phyloP scores from a whole-genome alignment of 2,888 invertebrate species.

The Synanthedon tipuliformis region DNA sequence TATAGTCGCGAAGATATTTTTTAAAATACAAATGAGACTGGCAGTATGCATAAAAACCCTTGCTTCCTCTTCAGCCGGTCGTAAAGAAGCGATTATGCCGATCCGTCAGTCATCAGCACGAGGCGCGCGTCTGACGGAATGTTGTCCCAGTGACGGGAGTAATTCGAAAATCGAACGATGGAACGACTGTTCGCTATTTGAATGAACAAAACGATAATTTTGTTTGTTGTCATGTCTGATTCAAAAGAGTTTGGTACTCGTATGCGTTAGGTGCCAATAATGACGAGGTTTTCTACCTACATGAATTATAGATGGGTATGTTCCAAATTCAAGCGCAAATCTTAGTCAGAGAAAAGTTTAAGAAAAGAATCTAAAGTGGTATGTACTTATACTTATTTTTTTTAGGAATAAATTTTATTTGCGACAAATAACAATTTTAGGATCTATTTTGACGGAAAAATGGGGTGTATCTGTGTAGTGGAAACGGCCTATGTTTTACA shows the following conservation, averaged over 20 bases:
- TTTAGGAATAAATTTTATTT: too few species aligned
- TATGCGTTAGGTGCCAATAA: background rate
- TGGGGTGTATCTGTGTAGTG: too few species aligned
- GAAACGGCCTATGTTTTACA: too few species aligned
- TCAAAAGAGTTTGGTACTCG: background rate
- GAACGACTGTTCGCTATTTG: slow-evolving; percentile 7
- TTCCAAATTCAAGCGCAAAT: too few species aligned
- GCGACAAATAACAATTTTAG: too few species aligned
- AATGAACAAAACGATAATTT: background rate
- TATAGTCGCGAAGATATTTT: background rate
- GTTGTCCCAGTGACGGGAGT: slow-evolving; percentile 7
- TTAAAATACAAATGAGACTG: slow-evolving; percentile 1
- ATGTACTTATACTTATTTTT: too few species aligned
- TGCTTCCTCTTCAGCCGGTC: slow-evolving; percentile 7
- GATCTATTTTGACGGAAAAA: too few species aligned
- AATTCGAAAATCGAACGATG: slow-evolving; percentile 7
- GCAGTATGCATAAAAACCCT: slow-evolving; percentile 1
- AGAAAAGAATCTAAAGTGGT: too few species aligned
- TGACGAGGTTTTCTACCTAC: slow-evolving; percentile 12
- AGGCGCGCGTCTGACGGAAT: slow-evolving; percentile 4
- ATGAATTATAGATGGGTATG: slow-evolving; percentile 43
- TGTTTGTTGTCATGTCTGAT: background rate
- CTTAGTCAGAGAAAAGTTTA: too few species aligned
- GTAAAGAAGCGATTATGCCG: slow-evolving; percentile 12
- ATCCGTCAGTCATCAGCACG: slow-evolving; percentile 9